A percentile compares a stretch with the other conserved stretches of the same genome.
Evolutionary conservation across 2,888 invertebrate species (phyloP).

Genomic region (Thumatha senex): DNA sequence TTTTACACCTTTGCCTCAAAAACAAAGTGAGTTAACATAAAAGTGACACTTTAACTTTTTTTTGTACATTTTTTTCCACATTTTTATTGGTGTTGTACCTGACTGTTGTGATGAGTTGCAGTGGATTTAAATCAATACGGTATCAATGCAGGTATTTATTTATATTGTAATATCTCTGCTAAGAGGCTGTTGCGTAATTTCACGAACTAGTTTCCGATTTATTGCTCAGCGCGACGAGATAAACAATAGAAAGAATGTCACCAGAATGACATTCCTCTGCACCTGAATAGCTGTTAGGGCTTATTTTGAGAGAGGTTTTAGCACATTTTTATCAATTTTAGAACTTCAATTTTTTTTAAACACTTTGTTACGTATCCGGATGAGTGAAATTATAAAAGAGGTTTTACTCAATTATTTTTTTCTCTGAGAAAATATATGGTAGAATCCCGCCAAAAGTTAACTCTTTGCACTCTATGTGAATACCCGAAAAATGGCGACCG

Average conservation of each 20-base stretch:
- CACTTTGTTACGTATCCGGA: too few species aligned
- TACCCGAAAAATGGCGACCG: neutral
- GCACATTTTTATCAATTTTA: neutral
- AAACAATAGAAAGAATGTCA: slow-evolving; percentile 31
- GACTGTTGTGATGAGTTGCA: slow-evolving; percentile 53
- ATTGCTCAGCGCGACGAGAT: slow-evolving; percentile 29
- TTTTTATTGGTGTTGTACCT: slow-evolving; percentile 42
- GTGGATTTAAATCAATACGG: slow-evolving; percentile 44
- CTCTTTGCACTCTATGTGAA: too few species aligned
- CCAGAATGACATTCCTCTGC: slow-evolving; percentile 29
- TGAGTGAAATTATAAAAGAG: neutral
- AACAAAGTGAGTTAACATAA: slow-evolving; percentile 22
- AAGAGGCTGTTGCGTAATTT: slow-evolving; percentile 34
- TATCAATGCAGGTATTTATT: slow-evolving; percentile 69
- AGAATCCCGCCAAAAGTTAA: too few species aligned
- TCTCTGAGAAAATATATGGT: too few species aligned
- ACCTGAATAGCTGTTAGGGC: slow-evolving; percentile 14
- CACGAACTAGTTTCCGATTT: slow-evolving; percentile 38
- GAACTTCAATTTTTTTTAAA: too few species aligned
- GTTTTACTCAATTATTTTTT: too few species aligned
- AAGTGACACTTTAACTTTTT: slow-evolving; percentile 27
- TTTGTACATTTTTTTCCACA: slow-evolving; percentile 23
- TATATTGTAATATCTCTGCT: slow-evolving; percentile 23
- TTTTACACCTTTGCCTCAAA: slow-evolving; percentile 15
- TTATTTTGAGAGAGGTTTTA: neutral